These are phyloP conservation scores for Chrysopilus asiliformis DNA, from an alignment of 2,888 invertebrate species.

Conservation along the genomic window DNA sequence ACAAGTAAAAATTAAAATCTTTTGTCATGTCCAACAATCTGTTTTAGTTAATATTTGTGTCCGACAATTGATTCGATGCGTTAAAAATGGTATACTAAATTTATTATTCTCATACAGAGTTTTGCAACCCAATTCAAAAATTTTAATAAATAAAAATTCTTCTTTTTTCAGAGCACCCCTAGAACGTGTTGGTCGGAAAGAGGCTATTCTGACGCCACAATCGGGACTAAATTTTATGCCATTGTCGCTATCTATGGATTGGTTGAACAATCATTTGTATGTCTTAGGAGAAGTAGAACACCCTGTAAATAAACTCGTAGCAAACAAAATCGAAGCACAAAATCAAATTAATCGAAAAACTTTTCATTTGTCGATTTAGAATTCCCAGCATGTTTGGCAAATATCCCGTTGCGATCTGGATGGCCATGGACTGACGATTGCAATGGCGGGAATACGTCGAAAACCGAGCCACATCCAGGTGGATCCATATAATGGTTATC, in stretches of 20 bases:
- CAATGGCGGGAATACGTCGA: conserved; percentile 53
- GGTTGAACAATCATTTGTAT: conserved; percentile 76
- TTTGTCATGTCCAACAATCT: too few species aligned
- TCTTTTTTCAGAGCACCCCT: conserved; percentile 16
- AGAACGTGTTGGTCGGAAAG: conserved; percentile 22
- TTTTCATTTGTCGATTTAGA: conserved; percentile 6
- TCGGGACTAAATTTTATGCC: conserved; percentile 47
- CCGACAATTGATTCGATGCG: too few species aligned
- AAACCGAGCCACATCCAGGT: conserved; percentile 72
- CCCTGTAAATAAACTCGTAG: conserved; percentile 25
- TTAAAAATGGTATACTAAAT: too few species aligned
- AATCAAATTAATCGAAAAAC: conserved; percentile 17
- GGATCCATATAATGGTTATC: conserved; percentile 84
- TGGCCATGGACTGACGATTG: conserved; percentile 54
- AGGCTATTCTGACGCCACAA: conserved; percentile 42
- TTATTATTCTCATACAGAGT: background rate
- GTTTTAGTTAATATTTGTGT: too few species aligned
- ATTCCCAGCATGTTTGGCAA: conserved; percentile 43
- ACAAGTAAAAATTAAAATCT: too few species aligned
- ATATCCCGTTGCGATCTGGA: conserved; percentile 64
- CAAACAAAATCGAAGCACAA: conserved; percentile 11
- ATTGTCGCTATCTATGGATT: conserved; percentile 67
- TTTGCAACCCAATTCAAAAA: background rate
- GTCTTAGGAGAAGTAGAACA: conserved; percentile 60
- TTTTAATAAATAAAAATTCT: too few species aligned